Conservation (phyloP, 1,140 invertebrate genomes). For the Helicorthomorpha holstii region DNA sequence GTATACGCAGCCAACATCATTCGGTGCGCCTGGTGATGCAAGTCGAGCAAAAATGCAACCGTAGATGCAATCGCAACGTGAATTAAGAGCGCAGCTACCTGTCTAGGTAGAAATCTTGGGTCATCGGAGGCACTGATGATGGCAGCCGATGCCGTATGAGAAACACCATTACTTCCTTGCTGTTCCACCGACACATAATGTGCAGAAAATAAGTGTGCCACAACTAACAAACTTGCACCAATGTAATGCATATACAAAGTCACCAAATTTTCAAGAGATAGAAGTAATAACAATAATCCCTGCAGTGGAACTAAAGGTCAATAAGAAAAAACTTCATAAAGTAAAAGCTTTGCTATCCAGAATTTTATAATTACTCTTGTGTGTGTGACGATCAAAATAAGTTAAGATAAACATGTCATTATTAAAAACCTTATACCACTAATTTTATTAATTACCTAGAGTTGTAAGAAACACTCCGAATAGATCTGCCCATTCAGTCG, state of each 20-base stretch:
- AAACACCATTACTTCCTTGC: conserved; percentile 15
- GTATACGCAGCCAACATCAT: conserved; percentile 28
- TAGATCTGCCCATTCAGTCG: conserved; percentile 19
- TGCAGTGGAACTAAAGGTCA: conserved; percentile 30
- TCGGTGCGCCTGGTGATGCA: conserved; percentile 24
- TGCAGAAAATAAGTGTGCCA: conserved; percentile 28
- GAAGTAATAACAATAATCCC: conserved; percentile 29
- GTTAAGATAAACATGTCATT: no score
- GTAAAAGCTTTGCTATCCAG: no score
- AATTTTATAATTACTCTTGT: no score
- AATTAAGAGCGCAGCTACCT: conserved; percentile 24
- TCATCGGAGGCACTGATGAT: conserved; percentile 16
- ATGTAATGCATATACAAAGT: conserved; percentile 34
- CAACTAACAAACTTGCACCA: conserved; percentile 25
- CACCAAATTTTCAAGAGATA: conserved; percentile 31
- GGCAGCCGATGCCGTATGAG: conserved; percentile 13
- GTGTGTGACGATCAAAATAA: no score
- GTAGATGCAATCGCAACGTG: conserved; percentile 28
- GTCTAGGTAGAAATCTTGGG: conserved; percentile 18
- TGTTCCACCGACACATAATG: conserved; percentile 27
- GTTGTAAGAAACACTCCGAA: conserved; percentile 20
- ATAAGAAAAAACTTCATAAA: background rate
- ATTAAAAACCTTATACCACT: no score
- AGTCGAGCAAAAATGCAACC: conserved; percentile 29
- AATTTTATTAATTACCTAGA: conserved; percentile 18